Conservation (phyloP, 2,113 vertebrate genomes). For the Zapornia atra region DNA sequence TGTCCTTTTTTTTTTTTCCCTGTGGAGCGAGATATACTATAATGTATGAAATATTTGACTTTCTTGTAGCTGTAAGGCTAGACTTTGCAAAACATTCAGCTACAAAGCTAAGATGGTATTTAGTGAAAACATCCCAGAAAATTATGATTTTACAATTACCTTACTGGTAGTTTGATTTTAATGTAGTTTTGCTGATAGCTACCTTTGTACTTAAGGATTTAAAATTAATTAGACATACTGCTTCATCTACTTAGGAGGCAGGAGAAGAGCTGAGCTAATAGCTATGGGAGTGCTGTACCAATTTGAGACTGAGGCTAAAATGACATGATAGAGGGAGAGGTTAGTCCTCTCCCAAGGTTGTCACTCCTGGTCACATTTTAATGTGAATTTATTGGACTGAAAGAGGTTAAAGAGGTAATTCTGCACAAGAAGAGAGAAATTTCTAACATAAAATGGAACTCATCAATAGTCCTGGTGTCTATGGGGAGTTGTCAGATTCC, state of each 20-base stretch:
- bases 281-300: conserved; percentile 31
- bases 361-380: conserved; percentile 62
- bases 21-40: background rate
- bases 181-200: conserved; percentile 37
- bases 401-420: conserved; percentile 50
- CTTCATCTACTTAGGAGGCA: conserved; percentile 32
- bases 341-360: conserved; percentile 46
- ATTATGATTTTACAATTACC: conserved; percentile 15
- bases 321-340: conserved; percentile 59
- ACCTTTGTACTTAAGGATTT: conserved; percentile 57
- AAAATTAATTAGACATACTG: conserved; percentile 59
- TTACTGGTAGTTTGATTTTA: conserved; percentile 40
- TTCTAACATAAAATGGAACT: conserved; percentile 28
- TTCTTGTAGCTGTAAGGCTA: background rate
- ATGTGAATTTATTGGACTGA: conserved; percentile 58
- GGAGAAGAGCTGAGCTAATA: conserved; percentile 44
- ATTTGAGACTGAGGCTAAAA: conserved; percentile 52
- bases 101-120: background rate
- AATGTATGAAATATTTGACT: conserved; percentile 26
- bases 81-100: conserved; percentile 15
- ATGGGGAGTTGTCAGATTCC: conserved; percentile 35
- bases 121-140: conserved; percentile 16
- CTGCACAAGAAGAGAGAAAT: conserved; percentile 37
- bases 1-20: background rate
- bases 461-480: conserved; percentile 37